Conservation (phyloP, 2,888 invertebrate species). For the Oxystoma pomonae region DNA sequence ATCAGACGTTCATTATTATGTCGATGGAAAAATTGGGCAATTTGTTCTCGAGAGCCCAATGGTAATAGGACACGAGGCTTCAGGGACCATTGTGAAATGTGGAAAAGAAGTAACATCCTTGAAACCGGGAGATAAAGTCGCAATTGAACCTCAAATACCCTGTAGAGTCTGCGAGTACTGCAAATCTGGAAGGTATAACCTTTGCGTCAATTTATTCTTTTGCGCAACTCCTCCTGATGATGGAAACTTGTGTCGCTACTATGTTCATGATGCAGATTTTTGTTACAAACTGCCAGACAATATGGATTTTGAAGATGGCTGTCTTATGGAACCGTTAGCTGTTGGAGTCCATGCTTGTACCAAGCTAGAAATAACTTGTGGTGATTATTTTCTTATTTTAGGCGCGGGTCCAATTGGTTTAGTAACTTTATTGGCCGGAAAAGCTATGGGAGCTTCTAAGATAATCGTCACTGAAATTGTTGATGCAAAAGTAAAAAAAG, state of each 20-base stretch:
- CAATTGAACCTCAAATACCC: slow-evolving; percentile 88
- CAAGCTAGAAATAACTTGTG: slow-evolving; percentile 71
- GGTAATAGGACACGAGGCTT: slow-evolving; percentile 87
- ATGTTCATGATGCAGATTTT: slow-evolving; percentile 85
- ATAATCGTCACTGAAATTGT: slow-evolving; percentile 68
- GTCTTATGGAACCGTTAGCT: slow-evolving; percentile 85
- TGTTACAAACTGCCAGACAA: slow-evolving; percentile 86
- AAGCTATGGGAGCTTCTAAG: slow-evolving; percentile 78
- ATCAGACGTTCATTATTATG: slow-evolving; percentile 89
- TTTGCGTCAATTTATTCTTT: slow-evolving; percentile 82
- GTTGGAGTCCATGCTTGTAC: slow-evolving; percentile 92
- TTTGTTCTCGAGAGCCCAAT: slow-evolving; percentile 84
- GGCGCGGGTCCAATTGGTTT: slow-evolving; percentile 90
- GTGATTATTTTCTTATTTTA: slow-evolving; percentile 66
- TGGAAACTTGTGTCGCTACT: slow-evolving; percentile 82
- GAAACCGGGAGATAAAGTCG: slow-evolving; percentile 77
- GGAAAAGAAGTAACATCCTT: slow-evolving; percentile 65
- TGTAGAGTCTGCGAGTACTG: slow-evolving; percentile 82
- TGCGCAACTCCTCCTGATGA: slow-evolving; percentile 91
- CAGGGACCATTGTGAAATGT: slow-evolving; percentile 72
- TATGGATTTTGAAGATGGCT: slow-evolving; percentile 88
- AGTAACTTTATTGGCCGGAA: slow-evolving; percentile 71
- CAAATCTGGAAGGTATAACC: slow-evolving; percentile 83
- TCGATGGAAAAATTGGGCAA: slow-evolving; percentile 77
- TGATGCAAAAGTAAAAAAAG: slow-evolving; percentile 58